Evolutionary conservation across 2,797 vertebrate genomes (phyloP), one percentile per base, ranked within the genome.

Genomic region (Melanotaenia boesemani): DNA sequence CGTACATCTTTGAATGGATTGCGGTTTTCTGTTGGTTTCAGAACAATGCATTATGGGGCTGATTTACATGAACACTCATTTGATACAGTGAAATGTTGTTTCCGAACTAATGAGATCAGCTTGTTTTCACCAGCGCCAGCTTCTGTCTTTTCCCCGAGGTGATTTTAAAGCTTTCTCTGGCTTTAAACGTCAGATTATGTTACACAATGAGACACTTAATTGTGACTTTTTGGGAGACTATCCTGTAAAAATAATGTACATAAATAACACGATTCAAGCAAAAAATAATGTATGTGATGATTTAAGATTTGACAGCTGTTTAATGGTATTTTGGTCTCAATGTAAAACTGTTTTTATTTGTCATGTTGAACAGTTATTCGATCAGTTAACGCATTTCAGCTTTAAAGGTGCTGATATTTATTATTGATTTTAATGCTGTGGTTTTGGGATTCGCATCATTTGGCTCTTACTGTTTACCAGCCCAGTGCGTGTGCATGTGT

Each of bases 391-490:
- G 85, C 89, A 91, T 92, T 94, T 92, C 85, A 91, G 93, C 92
- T 94, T 95, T 94, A 93, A 92, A 87, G 88, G 88, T 90, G 84
- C 83, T 81, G 79, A 89, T 94, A 94, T 95, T 94, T 95, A 94
- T 95, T 94, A 80, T 88, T 82, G 90, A 82, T 90, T 91, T 87
- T 82, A 85, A 87, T 87, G 86, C 82, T 72, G 84, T 90, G 85
- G 90, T 92, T 80, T 77, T 89, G 86, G 89, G 90, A 86, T 82
- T 81, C 69, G 89, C 46, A 83, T 77, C 24, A 72, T 77, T 82
- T 80, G 74, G 85, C 76, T 88, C 69, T 76, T 82, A 70, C 74
- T 81, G 73, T 91, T 66, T 83, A 82, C 79, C 75, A 82, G 81
- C 67, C 55, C 15, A 30, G 22, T 72, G 37, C 4, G 67, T 13